Evolutionary conservation across 2,888 invertebrate genomes (phyloP), one percentile per base, ranked within the genome.

Genomic region (Strigamia maritima): DNA sequence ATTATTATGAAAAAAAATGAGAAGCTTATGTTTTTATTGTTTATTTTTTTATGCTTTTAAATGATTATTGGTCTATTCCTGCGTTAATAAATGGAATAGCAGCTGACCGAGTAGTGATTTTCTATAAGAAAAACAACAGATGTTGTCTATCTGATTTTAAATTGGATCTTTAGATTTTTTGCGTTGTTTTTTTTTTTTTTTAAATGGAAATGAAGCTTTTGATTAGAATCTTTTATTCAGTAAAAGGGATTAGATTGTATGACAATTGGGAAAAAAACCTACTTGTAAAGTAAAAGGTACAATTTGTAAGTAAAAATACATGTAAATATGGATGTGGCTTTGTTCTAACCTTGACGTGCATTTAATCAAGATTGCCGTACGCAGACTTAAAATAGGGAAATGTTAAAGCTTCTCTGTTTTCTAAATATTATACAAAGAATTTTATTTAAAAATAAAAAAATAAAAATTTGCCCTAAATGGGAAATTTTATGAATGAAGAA

Each of bases 81-180:
- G 19, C 24, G 60, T 60, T 24, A 60, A 24, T 60, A 60, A 22
- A 19, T 19, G 19, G 19, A 4, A 31, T 60, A 19, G 2, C 60
- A 60, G 60, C 60, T 60, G 60, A 22, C 60, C 19, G 22, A n/a
- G 22, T 60, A 60, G 19, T 60, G 60, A 60, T 60, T 60, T 60
- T 60, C 60, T 60, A 60, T 49, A 49, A 22, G 19, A 19, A 60
- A 60, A 60, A 60, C 60, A 60, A 10, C 60, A 60, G 60, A 60
- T 60, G 60, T 16, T 19, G 60, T 60, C 22, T 60, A 60, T 60
- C 60, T 24, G 19, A 19, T 60, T 60, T 60, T 24, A 8, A 22
- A 24, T 49, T n/a, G 60, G 19, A 60, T 60, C 60, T 60, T 60
- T 60, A 24, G 60, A 22, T 60, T 24, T 60, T 60, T 60, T 60